These are phyloP conservation scores for Chrysodeixis includens DNA, from an alignment of 2,888 invertebrate species.

Conservation along the genomic window DNA sequence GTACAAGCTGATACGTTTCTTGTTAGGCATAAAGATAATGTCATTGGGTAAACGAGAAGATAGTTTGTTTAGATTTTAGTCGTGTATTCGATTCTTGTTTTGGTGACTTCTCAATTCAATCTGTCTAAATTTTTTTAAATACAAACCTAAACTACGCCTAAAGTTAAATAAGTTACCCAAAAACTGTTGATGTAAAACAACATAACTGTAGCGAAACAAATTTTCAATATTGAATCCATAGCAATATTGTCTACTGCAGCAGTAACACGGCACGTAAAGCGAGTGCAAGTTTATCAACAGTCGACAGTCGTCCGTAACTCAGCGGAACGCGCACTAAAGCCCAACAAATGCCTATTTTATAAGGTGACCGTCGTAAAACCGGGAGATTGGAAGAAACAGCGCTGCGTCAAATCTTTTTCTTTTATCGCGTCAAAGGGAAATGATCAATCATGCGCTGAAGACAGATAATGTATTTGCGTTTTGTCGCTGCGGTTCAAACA, in stretches of 20 bases:
- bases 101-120: too few relatives aligned
- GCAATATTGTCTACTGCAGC: conserved; percentile 8
- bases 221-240: not conserved
- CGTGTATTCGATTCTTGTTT: too few relatives aligned
- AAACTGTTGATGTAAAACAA: not conserved
- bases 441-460: conserved; percentile 55
- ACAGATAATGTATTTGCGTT: conserved; percentile 61
- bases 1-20: not conserved
- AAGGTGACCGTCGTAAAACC: conserved; percentile 63
- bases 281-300: conserved; percentile 47
- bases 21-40: not conserved
- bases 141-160: too few relatives aligned
- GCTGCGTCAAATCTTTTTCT: conserved; percentile 52
- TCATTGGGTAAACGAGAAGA: too few relatives aligned
- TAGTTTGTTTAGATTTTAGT: too few relatives aligned
- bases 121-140: too few relatives aligned
- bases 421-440: conserved; percentile 50
- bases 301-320: conserved; percentile 42
- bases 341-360: conserved; percentile 56
- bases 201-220: not conserved
- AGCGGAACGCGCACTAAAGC: conserved; percentile 48
- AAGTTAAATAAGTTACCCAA: not conserved
- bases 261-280: conserved; percentile 21
- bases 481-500: conserved; percentile 50
- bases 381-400: conserved; percentile 49